Evolutionary conservation across 2,888 invertebrate species (phyloP).

Genomic region (Cephus sareptanus): DNA sequence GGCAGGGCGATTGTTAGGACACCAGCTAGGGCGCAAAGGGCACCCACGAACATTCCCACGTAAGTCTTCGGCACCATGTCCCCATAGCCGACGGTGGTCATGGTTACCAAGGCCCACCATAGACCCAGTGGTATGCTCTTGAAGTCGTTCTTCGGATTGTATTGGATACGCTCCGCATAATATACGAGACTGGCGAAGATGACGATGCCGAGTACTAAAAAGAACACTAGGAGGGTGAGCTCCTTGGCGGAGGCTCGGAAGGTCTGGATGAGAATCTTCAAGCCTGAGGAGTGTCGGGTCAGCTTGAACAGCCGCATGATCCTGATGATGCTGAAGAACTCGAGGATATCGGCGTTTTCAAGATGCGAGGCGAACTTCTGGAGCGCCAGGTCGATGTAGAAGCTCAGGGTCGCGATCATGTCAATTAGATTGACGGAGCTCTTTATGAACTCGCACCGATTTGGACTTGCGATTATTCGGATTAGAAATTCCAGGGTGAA

Average conservation of each 20-base stretch:
- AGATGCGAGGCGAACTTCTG: constrained; percentile 91
- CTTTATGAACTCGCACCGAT: constrained; percentile 94
- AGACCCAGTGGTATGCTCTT: constrained; percentile 97
- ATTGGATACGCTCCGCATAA: constrained; percentile 96
- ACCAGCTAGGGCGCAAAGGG: constrained; percentile 97
- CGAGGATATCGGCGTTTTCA: constrained; percentile 95
- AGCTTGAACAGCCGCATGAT: constrained; percentile 98
- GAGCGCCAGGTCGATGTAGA: constrained; percentile 93
- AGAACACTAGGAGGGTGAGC: constrained; percentile 94
- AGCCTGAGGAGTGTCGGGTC: constrained; percentile 95
- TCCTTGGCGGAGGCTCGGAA: constrained; percentile 98
- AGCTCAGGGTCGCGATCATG: constrained; percentile 97
- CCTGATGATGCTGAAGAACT: constrained; percentile 97
- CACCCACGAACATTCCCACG: constrained; percentile 98
- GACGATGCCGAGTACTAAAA: constrained; percentile 92
- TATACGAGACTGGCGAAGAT: constrained; percentile 98
- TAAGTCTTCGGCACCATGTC: constrained; percentile 99
- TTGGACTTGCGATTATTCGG: constrained; percentile 92
- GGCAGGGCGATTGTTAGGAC: constrained; percentile 98
- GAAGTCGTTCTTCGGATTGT: constrained; percentile 96
- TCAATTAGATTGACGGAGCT: constrained; percentile 99
- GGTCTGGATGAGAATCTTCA: constrained; percentile 98
- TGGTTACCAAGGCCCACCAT: constrained; percentile 99
- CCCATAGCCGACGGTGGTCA: constrained; percentile 98
- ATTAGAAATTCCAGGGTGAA: constrained; percentile 96